Conservation (phyloP, 35 echinoderm and acorn worm species). For the Apostichopus japonicus region DNA sequence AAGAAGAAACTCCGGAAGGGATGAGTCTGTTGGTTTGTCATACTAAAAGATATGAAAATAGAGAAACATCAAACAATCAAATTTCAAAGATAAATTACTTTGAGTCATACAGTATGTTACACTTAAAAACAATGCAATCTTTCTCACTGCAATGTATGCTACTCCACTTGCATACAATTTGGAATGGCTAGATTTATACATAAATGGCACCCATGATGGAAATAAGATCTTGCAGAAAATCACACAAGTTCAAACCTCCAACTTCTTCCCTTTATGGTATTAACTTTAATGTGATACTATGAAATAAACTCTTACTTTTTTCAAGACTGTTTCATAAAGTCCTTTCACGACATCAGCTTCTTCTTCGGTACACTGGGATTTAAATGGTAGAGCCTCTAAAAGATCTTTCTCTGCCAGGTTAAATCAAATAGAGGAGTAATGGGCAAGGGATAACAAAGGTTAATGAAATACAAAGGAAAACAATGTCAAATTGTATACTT, state of each 20-base stretch:
- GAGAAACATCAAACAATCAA: background rate
- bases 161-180: too few species aligned
- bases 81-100: constrained; percentile 29
- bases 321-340: constrained; percentile 80
- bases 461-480: background rate
- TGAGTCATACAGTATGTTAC: too few species aligned
- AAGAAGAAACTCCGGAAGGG: constrained; percentile 44
- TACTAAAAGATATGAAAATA: constrained; percentile 64
- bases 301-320: constrained; percentile 63
- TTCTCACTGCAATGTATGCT: too few species aligned
- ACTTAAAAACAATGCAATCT: too few species aligned
- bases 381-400: constrained; percentile 81
- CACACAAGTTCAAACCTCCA: too few species aligned
- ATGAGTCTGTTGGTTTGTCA: constrained; percentile 71
- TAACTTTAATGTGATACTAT: background rate
- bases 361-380: constrained; percentile 68
- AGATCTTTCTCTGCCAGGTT: constrained; percentile 72
- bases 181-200: too few species aligned
- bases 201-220: too few species aligned
- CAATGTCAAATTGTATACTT: background rate
- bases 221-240: too few species aligned
- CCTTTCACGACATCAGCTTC: constrained; percentile 75
- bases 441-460: background rate
- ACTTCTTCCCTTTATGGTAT: too few species aligned
- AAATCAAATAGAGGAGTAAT: background rate